Conservation (phyloP, 2,113 vertebrate species). For the Amphilophus citrinellus region DNA sequence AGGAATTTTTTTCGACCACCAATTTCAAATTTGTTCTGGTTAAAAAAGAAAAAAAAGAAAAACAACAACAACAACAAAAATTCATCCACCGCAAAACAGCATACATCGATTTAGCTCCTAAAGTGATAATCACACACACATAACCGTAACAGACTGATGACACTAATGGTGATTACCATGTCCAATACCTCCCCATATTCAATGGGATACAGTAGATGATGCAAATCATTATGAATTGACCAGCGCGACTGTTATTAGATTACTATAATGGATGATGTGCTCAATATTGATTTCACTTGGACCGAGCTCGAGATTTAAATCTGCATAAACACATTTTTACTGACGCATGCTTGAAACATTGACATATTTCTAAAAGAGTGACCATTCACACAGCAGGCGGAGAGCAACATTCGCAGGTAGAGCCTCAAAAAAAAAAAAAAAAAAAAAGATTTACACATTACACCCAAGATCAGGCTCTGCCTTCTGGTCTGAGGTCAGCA, state of each 20-base stretch:
- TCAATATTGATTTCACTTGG: not conserved
- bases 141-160: conserved; percentile 1
- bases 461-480: not conserved
- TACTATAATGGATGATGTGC: not conserved
- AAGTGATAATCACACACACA: not conserved
- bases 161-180: not conserved
- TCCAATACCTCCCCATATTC: not conserved
- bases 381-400: not conserved
- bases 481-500: not conserved
- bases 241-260: not conserved
- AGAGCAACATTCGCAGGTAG: not conserved
- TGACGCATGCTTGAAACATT: not conserved
- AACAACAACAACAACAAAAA: too few relatives aligned
- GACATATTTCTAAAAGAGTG: not conserved
- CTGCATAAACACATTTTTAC: not conserved
- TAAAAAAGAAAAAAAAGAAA: not conserved
- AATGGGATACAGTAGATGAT: not conserved
- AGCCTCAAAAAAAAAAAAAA: rapidly evolving
- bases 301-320: conserved; percentile 2
- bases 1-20: not conserved
- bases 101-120: not conserved
- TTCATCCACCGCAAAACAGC: not conserved
- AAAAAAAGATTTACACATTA: too few relatives aligned
- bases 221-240: not conserved
- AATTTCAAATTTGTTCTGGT: not conserved